Evolutionary conservation across 2,797 vertebrate species (phyloP), one percentile per base, ranked within the genome.

Genomic region (Malurus splendens): DNA sequence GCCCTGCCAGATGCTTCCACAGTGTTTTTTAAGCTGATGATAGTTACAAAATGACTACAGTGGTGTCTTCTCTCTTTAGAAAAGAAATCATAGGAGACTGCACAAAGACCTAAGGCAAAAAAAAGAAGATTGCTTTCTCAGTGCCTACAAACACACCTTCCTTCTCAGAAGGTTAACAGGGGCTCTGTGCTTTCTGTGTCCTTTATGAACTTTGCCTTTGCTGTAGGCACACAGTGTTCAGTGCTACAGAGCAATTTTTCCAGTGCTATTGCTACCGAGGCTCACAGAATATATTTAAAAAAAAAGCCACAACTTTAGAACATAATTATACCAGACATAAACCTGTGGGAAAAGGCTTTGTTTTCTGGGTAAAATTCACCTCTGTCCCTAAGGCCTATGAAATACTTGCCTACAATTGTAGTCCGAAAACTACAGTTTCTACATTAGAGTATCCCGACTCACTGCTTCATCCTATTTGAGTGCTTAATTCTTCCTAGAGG

Each of bases 111-210:
- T 57, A 74, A 14, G 30, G 64, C 39, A 6, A 5, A 47, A 48
- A 86, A 54, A 32, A 32, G n/a, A 32, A 57, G 45, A 77, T 79
- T 84, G 50, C 54, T 82, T 88, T 92, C 70, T 73, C 0, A 0
- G 66, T 1, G 1, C 12, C 1, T 72, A 54, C 62, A 75, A 82
- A 75, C 51, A 86, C 87, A 89, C 52, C 36, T 84, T 77, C 38
- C 61, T 89, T 93, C 82, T 76, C 52, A 68, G 42, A 62, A 92
- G 70, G 91, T 86, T 86, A 92, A 87, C 55, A 64, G 59, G 24
- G 28, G 20, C 62, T 75, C 60, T 91, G 33, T 60, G 82, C 41
- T 82, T 79, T 87, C 42, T 44, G 23, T 66, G 57, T 84, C 81
- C 68, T 94, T 60, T 76, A 30, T 54, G 66, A 84, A 82, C 83